Percentiles rank a stretch among this genome's conserved stretches.
Evolutionary conservation across 2,797 vertebrate species (phyloP).

Genomic region (Oryzias sinensis): DNA sequence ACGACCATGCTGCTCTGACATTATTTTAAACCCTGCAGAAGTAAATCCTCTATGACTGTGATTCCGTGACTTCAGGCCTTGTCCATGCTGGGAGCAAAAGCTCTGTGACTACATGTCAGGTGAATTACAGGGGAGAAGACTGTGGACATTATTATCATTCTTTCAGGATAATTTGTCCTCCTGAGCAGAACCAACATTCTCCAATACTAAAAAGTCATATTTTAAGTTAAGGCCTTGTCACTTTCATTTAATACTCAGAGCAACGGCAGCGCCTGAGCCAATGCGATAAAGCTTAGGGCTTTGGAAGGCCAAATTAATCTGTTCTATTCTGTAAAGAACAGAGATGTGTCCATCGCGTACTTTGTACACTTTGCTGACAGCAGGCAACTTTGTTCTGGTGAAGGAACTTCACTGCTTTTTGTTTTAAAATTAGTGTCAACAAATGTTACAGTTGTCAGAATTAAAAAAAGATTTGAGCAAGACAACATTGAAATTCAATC

Average conservation of each 20-base stretch:
- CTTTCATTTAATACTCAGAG: constrained; percentile 68
- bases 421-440: too few species aligned
- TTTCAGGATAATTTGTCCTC: constrained; percentile 66
- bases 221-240: constrained; percentile 67
- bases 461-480: too few species aligned
- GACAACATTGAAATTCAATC: too few species aligned
- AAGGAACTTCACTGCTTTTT: too few species aligned
- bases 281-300: constrained; percentile 77
- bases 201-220: constrained; percentile 45
- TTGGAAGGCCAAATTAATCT: constrained; percentile 75
- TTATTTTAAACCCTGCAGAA: constrained; percentile 23
- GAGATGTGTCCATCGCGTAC: constrained; percentile 40
- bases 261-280: constrained; percentile 73
- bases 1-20: constrained; percentile 26
- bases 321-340: constrained; percentile 58
- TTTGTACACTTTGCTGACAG: constrained; percentile 19
- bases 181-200: constrained; percentile 56
- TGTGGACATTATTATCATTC: constrained; percentile 71
- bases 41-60: constrained; percentile 28
- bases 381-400: constrained; percentile 9
- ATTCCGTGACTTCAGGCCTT: constrained; percentile 4
- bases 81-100: background rate
- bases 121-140: constrained; percentile 64
- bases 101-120: constrained; percentile 54
- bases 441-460: too few species aligned